Evolutionary conservation across 2,797 vertebrate species (phyloP).

Genomic region (Naso thynnoides): DNA sequence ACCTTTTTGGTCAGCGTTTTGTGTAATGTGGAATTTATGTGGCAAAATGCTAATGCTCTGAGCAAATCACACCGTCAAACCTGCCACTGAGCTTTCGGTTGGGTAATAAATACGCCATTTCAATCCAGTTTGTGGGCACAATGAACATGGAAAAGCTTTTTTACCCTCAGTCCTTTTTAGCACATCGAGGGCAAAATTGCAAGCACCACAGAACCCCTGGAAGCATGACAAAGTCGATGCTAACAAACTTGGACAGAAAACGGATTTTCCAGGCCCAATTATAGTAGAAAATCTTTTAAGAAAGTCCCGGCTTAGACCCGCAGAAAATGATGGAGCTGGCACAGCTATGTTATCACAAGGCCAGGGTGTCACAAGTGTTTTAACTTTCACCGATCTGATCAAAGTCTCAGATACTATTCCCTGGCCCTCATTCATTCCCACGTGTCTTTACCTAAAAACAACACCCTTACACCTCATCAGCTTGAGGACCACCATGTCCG

Average conservation of each 20-base stretch:
- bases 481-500: conserved; percentile 61
- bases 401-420: conserved; percentile 74
- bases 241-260: conserved; percentile 78
- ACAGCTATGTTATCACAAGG: conserved; percentile 67
- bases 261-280: conserved; percentile 80
- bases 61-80: conserved; percentile 46
- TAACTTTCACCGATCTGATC: conserved; percentile 77
- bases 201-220: conserved; percentile 66
- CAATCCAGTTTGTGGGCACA: conserved; percentile 53
- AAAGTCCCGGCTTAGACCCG: conserved; percentile 69
- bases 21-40: conserved; percentile 40
- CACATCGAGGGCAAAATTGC: conserved; percentile 64
- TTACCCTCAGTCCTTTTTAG: conserved; percentile 42
- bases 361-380: conserved; percentile 71
- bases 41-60: conserved; percentile 43
- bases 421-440: conserved; percentile 43
- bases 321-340: conserved; percentile 62
- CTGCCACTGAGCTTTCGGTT: conserved; percentile 52
- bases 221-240: conserved; percentile 70
- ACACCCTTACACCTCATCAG: conserved; percentile 40
- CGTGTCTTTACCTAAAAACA: conserved; percentile 56
- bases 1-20: conserved; percentile 27
- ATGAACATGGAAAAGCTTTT: conserved; percentile 48
- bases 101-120: conserved; percentile 59
- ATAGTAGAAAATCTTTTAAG: conserved; percentile 76